Base-by-base conservation (phyloP, 1,140 invertebrate genomes). In the Polyergus mexicanus region DNA sequence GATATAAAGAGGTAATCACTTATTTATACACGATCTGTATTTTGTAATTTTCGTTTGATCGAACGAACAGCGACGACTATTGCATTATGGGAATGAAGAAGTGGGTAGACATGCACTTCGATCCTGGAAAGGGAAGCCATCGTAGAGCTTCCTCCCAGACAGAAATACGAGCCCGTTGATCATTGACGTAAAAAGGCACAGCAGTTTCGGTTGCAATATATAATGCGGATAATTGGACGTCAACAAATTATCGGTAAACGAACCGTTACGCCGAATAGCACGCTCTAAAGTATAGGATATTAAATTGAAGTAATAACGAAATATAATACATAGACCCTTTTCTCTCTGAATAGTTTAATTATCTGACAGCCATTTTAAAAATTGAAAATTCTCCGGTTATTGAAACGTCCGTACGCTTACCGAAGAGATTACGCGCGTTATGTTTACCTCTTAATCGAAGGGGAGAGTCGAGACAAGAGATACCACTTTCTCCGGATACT, bases 81-180 rank as follows among this genome's bases (percentile, higher is more conserved):
- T 77, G 86, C 60, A 47, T 83, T 81, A 75, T 87, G 72, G 80
- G 81, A 90, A 84, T 63, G 84, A 22, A 63, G 51, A 75, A 58
- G 22, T 32, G 41, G 54, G 58, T 65, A 62, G 58, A 83, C 72
- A 56, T 80, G 86, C 86, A 81, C 68, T 90, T 83, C 86, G 89
- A 88, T 90, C 86, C 89, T 89, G 86, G 89, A 90, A 90, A 88
- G 69, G 72, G 86, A 88, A 89, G 81, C 88, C 51, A 28, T 89
- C 66, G 51, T 63, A 58, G 56, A 85, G 88, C 88, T 87, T 86
- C 86, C 83, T 89, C 85, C 76, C 68, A 80, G 72, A 72, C 75
- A 83, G 89, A 87, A 89, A 90, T 78, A 85, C 38, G 86, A 90
- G 25, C 63, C 81, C 62, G 4, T 51, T 51, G 71, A 87, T 90